Evolutionary conservation across 2,888 invertebrate genomes (phyloP).

Genomic region (Yponomeuta malinellus): DNA sequence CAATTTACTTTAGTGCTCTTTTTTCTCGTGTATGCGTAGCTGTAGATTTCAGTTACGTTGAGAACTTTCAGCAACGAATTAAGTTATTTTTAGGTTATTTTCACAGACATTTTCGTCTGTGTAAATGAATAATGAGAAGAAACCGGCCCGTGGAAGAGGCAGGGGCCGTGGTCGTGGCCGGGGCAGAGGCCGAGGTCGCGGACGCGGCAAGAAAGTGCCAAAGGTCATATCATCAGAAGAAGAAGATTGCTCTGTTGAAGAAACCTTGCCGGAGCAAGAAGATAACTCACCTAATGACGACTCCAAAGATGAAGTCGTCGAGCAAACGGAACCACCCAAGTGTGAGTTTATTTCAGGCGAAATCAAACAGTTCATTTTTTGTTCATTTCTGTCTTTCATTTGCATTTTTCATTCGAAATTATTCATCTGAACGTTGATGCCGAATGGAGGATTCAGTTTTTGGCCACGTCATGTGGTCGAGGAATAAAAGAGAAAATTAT

Average conservation of each 20-base stretch:
- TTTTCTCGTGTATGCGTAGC: too few species aligned
- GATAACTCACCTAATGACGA: slow-evolving; percentile 56
- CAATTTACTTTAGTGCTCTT: too few species aligned
- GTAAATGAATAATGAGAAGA: slow-evolving; percentile 71
- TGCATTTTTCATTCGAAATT: too few species aligned
- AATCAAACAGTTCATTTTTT: too few species aligned
- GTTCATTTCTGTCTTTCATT: too few species aligned
- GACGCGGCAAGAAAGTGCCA: slow-evolving; percentile 83
- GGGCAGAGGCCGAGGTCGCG: slow-evolving; percentile 82
- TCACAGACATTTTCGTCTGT: neutral
- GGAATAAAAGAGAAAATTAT: neutral
- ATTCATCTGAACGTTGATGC: too few species aligned
- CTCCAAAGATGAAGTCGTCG: slow-evolving; percentile 58
- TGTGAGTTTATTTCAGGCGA: slow-evolving; percentile 39
- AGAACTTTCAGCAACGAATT: too few species aligned
- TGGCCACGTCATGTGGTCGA: neutral
- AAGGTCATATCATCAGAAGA: slow-evolving; percentile 81
- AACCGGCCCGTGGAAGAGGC: slow-evolving; percentile 82
- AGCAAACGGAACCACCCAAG: slow-evolving; percentile 70
- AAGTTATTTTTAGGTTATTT: neutral
- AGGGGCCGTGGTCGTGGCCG: slow-evolving; percentile 87
- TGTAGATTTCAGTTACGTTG: too few species aligned
- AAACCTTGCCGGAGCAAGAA: slow-evolving; percentile 70
- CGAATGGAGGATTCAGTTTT: too few species aligned
- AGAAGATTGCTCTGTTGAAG: slow-evolving; percentile 71